Evolutionary conservation across 2,888 invertebrate genomes (phyloP), one percentile per base, ranked within the genome.

Genomic region (Colostygia pectinataria): DNA sequence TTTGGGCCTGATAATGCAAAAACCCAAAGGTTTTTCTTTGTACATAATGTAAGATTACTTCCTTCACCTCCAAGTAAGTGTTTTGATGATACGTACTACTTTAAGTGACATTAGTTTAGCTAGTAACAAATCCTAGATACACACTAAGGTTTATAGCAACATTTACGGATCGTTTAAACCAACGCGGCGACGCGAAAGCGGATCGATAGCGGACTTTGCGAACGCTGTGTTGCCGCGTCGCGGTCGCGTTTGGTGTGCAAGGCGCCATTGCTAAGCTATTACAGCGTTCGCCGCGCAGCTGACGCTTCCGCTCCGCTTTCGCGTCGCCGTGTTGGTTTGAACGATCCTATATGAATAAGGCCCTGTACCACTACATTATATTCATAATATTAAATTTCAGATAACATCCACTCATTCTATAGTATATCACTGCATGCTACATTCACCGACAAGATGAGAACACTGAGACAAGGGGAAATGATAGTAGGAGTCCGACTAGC

Each of bases 61-160:
- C 82, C 83, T 20, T 75, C 82, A 9, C 80, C 77, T 20, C 65
- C 80, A 52, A 82, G 89, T 90, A 54, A 79, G 86, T 79, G 54
- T 24, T 44, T 23, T 28, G n/a, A 12, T 15, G 12, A 8, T 14
- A n/a, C 10, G 6, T 23, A 12, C 0, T 27, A 10, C 4, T 27
- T 10, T 4, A 10, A 9, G 9, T 29, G 2, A n/a, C 7, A 28
- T 12, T 12, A 27, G 6, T 12, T 12, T 28, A 28, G 1, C 1
- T 4, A 12, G 12, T 2, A 28, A 8, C n/a, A 5, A 28, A 28
- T 28, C 6, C 5, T 12, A 12, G n/a, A 25, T 2, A 3, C 9
- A 9, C 9, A 25, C 25, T 25, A 25, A 9, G 9, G 0, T n/a
- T n/a, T n/a, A n/a, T n/a, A n/a, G n/a, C 28, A 28, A 28, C 12